phyloP scores from a whole-genome alignment of 2,797 vertebrate species.

The Monodelphis domestica region DNA sequence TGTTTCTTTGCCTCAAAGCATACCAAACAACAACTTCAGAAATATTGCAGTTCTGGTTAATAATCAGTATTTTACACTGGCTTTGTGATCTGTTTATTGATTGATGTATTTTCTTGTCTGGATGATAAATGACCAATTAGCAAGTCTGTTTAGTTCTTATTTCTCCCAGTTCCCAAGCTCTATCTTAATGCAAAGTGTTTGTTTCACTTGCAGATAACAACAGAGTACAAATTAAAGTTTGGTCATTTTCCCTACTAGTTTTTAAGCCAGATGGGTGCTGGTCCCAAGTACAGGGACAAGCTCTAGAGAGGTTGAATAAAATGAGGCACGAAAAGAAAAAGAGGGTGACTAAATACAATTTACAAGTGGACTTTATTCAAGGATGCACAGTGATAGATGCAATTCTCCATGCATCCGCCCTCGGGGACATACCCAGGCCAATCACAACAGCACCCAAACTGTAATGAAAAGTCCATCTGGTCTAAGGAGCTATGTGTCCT shows the following conservation, averaged over 20 bases:
- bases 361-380: neutral
- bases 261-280: neutral
- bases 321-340: neutral
- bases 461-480: neutral
- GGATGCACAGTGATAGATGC: neutral
- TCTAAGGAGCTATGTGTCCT: neutral
- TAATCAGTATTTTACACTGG: neutral
- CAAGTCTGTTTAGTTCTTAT: neutral
- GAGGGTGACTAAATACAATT: neutral
- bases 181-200: neutral
- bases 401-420: neutral
- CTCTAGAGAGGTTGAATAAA: neutral
- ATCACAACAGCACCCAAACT: neutral
- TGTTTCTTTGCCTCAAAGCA: slow-evolving; percentile 47
- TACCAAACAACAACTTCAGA: slow-evolving; percentile 25
- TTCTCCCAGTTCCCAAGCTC: neutral
- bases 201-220: neutral
- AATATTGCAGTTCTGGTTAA: slow-evolving; percentile 1
- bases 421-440: neutral
- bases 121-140: neutral
- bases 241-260: neutral
- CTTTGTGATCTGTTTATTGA: neutral
- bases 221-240: neutral
- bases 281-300: neutral
- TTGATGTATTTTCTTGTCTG: slow-evolving; percentile 3